Evolutionary conservation across 2,113 vertebrate genomes (phyloP).

Genomic region (Lonchura striata): DNA sequence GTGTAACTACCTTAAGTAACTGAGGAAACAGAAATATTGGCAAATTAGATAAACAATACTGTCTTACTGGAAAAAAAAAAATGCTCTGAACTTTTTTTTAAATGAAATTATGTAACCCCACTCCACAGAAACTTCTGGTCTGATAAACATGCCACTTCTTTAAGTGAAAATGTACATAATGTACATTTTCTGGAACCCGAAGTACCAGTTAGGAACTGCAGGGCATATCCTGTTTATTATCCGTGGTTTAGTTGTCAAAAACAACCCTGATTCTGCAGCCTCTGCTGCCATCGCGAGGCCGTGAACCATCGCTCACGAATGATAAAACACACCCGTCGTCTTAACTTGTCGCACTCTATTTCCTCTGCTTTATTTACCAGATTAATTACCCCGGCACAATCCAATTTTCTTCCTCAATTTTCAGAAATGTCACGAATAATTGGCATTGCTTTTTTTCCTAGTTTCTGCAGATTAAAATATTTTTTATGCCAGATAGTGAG

Average conservation of each 20-base stretch:
- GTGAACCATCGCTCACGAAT: neutral
- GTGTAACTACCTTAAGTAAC: neutral
- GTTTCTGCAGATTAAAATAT: neutral
- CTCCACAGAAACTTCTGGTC: neutral
- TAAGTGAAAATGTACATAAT: neutral
- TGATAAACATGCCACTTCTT: neutral
- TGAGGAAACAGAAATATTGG: neutral
- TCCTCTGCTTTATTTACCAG: neutral
- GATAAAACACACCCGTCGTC: neutral
- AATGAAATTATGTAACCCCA: neutral
- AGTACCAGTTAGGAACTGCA: neutral
- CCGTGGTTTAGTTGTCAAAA: neutral
- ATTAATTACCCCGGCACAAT: neutral
- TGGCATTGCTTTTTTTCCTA: neutral
- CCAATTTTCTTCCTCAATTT: neutral
- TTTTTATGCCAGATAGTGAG: neutral
- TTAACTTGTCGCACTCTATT: neutral
- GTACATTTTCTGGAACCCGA: neutral
- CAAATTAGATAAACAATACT: neutral
- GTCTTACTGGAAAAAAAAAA: neutral
- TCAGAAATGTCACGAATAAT: neutral
- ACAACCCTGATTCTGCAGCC: neutral
- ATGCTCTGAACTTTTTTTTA: neutral
- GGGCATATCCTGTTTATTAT: neutral
- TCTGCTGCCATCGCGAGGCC: slow-evolving; percentile 55